phyloP scores from a whole-genome alignment of 2,888 invertebrate species.

The Patella pellucida region DNA sequence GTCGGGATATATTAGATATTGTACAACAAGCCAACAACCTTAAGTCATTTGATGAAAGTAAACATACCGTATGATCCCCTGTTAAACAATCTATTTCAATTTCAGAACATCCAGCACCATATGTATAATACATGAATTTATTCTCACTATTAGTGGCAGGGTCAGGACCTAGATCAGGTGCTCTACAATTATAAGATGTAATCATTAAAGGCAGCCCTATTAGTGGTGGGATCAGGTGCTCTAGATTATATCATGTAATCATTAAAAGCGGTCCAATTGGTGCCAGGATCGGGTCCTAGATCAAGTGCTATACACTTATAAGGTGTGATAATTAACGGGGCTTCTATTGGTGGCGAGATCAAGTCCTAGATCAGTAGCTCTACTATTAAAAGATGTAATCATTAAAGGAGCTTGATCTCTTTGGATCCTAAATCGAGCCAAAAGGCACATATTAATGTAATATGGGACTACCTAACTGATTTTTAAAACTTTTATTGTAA shows the following conservation, averaged over 20 bases:
- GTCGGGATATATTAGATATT: not conserved
- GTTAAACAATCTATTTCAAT: conserved; percentile 95
- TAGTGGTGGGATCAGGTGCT: conserved; percentile 63
- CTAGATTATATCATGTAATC: conserved; percentile 24
- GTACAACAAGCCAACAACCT: too few species aligned
- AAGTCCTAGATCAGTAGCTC: too few species aligned
- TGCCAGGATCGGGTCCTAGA: conserved; percentile 42
- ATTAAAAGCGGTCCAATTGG: too few species aligned
- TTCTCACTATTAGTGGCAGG: conserved; percentile 76
- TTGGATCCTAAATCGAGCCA: not conserved
- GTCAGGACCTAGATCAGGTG: conserved; percentile 44
- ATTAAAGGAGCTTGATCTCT: conserved; percentile 30
- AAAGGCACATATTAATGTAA: not conserved
- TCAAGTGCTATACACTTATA: conserved; percentile 40
- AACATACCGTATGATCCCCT: conserved; percentile 85
- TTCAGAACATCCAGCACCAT: conserved; percentile 87
- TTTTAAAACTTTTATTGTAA: not conserved
- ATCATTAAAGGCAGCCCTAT: conserved; percentile 71
- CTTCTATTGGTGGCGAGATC: conserved; percentile 72
- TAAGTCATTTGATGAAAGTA: too few species aligned
- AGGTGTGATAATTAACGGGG: too few species aligned
- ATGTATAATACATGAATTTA: conserved; percentile 87
- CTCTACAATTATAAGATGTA: conserved; percentile 29
- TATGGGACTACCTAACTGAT: not conserved
- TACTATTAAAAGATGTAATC: too few species aligned